Percentiles rank a stretch among this genome's conserved stretches.
These are phyloP conservation scores for Alouatta caraya DNA, from an alignment of 2,797 vertebrate species.

Conservation along the genomic window DNA sequence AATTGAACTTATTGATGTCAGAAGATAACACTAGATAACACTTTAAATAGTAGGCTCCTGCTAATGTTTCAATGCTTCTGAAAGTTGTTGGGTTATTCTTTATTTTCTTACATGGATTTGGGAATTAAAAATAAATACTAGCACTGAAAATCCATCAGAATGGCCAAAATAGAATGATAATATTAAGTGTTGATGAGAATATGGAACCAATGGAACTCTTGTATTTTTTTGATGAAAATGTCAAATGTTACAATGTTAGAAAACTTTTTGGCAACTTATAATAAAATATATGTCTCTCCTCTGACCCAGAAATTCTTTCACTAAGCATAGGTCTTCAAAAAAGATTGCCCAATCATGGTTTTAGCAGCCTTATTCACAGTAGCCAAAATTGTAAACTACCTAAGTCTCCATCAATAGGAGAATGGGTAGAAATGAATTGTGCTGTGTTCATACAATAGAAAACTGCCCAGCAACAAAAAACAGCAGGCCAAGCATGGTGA, in stretches of 20 bases:
- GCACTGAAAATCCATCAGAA: neutral
- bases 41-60: neutral
- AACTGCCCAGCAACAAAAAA: neutral
- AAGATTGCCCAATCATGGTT: neutral
- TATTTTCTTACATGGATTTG: neutral
- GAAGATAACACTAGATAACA: neutral
- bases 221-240: neutral
- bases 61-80: neutral
- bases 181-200: neutral
- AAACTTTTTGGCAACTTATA: neutral
- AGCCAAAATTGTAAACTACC: neutral
- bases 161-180: neutral
- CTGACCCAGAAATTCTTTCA: neutral
- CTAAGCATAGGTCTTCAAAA: neutral
- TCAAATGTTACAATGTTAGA: neutral
- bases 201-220: neutral
- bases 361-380: neutral
- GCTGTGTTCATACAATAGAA: neutral
- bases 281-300: neutral
- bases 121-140: conserved; percentile 30
- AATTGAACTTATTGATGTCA: neutral
- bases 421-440: neutral
- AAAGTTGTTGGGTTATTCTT: neutral
- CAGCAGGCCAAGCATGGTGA: neutral
- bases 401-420: neutral